These are phyloP conservation scores for Labeo rohita DNA, from an alignment of 2,113 vertebrate genomes.

Conservation along the genomic window DNA sequence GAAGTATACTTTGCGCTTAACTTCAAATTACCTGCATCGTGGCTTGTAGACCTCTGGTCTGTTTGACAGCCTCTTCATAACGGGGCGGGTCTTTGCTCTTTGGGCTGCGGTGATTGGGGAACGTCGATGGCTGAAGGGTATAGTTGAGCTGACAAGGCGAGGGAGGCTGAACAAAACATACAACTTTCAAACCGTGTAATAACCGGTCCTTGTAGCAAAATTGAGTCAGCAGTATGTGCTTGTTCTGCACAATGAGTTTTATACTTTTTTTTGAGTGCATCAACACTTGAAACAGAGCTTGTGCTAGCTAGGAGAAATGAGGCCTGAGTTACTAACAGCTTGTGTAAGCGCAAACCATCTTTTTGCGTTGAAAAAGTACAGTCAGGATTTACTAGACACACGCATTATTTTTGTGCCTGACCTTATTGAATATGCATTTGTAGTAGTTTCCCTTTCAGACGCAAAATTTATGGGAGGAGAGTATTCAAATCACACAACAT, in stretches of 20 bases:
- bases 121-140: constrained; percentile 75
- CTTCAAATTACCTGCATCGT: constrained; percentile 79
- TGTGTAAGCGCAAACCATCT: too few species aligned
- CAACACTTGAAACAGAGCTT: background rate
- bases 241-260: background rate
- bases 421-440: too few species aligned
- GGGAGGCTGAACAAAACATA: constrained; percentile 71
- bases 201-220: background rate
- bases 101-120: constrained; percentile 66
- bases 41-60: constrained; percentile 82
- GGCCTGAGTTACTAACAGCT: too few species aligned
- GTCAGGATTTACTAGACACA: too few species aligned
- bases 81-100: constrained; percentile 92
- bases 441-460: too few species aligned
- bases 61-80: constrained; percentile 96
- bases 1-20: background rate
- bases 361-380: too few species aligned
- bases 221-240: background rate
- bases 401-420: too few species aligned
- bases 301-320: background rate
- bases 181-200: background rate
- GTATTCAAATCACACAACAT: too few species aligned
- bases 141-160: constrained; percentile 79
- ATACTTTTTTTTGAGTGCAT: background rate
- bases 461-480: too few species aligned